phyloP scores from a whole-genome alignment of 2,888 invertebrate species.

The Imbricaverruca yamaguchii region DNA sequence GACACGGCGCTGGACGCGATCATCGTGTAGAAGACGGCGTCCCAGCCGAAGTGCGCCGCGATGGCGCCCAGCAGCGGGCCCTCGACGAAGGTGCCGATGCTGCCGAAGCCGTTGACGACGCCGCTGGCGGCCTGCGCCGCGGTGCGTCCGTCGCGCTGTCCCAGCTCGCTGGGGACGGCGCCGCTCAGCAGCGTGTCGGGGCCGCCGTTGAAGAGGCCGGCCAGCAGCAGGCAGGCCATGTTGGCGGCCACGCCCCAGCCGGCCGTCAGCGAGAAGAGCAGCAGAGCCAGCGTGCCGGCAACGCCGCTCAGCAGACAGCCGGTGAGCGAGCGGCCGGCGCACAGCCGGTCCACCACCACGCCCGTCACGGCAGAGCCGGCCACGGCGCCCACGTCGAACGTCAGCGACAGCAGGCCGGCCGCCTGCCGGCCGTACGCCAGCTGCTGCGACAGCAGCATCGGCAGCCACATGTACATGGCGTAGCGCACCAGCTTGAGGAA shows the following conservation, averaged over 20 bases:
- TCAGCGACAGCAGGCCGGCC: constrained; percentile 44
- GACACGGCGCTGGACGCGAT: neutral
- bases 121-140: constrained; percentile 45
- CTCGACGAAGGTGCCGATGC: constrained; percentile 45
- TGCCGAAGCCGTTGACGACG: constrained; percentile 46
- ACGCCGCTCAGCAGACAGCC: constrained; percentile 40
- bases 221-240: constrained; percentile 41
- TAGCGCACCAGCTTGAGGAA: constrained; percentile 47
- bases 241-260: constrained; percentile 42
- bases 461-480: constrained; percentile 47
- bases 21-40: constrained; percentile 37
- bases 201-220: constrained; percentile 45
- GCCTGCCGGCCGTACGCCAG: constrained; percentile 41
- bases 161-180: constrained; percentile 44
- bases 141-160: constrained; percentile 42
- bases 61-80: constrained; percentile 45
- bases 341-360: constrained; percentile 41
- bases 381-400: constrained; percentile 47
- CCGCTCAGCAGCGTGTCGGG: constrained; percentile 45
- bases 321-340: constrained; percentile 40
- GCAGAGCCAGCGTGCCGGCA: constrained; percentile 40
- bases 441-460: constrained; percentile 43
- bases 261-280: constrained; percentile 42
- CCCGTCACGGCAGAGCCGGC: constrained; percentile 44
- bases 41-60: constrained; percentile 43